Evolutionary conservation across 2,797 vertebrate genomes (phyloP), one percentile per base, ranked within the genome.

Genomic region (Mormyrops attenuatus): DNA sequence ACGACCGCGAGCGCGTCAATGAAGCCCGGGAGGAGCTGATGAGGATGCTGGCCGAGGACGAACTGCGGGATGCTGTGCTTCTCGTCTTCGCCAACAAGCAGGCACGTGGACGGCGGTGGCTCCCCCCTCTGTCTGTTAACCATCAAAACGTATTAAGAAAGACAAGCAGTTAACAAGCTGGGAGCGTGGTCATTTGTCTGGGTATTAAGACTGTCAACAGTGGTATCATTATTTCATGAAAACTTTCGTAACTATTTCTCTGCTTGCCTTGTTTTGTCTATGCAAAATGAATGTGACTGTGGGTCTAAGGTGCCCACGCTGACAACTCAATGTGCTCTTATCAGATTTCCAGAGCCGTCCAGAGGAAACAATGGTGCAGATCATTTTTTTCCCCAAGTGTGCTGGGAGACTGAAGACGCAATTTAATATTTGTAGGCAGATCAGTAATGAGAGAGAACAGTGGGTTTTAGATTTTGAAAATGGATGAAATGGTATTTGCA

Each of bases 11-110:
- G 94, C 95, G 98, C 63, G 97, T 99, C 90, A 99, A 98, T 1
- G 98, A 99, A 93, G 98, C 97, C 2, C 96, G 98, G 53, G 98
- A 99, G 94, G 98, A 99, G 93, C 95, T 99, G 90, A 99, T 99
- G 98, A 95, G 98, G 94, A 99, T 99, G 98, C 95, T 99, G 94
- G 97, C 98, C 0, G 98, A 99, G 92, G 98, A 99, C 2, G 98
- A 99, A 94, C 95, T 99, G 91, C 95, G 97, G 92, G 98, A 99
- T 60, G 98, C 98, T 0, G 98, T 99, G 88, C 97, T 99, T 17
- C 98, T 99, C 0, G 96, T 99, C 91, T 99, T 99, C 13, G 98
- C 98, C 92, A 99, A 99, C 94, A 99, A 99, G 94, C 98, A 99
- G 97, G 98, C 97, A 93, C 7, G 88, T 20, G 49, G 49, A 6